These are phyloP conservation scores for Lucilia cuprina DNA, from an alignment of 1,140 invertebrate genomes.

Conservation along the genomic window DNA sequence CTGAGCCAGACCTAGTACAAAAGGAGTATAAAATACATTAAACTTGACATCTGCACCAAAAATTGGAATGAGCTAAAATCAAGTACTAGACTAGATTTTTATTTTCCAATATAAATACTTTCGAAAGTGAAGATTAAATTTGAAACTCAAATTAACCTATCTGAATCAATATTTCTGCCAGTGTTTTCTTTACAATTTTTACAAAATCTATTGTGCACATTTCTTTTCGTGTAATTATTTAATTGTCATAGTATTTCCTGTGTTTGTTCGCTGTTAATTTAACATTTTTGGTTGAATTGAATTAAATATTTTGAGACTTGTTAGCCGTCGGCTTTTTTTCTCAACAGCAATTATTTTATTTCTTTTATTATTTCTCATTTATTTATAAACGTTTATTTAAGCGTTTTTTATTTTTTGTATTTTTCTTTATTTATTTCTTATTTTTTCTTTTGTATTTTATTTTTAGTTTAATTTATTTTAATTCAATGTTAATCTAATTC, in stretches of 20 bases:
- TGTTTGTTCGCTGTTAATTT: background rate
- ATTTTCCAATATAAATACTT: too few relatives aligned
- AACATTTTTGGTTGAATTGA: background rate
- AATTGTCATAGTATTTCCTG: background rate
- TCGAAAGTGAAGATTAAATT: too few relatives aligned
- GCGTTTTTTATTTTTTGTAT: background rate
- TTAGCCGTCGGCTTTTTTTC: background rate
- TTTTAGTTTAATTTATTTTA: background rate
- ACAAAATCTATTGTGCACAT: too few relatives aligned
- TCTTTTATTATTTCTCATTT: background rate
- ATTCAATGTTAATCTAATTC: constrained; percentile 3
- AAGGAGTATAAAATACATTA: too few relatives aligned
- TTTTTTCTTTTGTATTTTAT: background rate
- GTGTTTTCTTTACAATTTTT: too few relatives aligned
- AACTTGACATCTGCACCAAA: too few relatives aligned
- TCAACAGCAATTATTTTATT: background rate
- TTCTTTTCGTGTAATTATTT: background rate
- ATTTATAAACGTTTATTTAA: background rate
- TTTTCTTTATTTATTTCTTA: background rate
- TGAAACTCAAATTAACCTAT: too few relatives aligned
- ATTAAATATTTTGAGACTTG: background rate
- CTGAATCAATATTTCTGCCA: too few relatives aligned
- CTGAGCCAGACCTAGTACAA: too few relatives aligned
- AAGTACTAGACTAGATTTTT: too few relatives aligned
- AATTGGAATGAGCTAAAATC: too few relatives aligned